Conservation (phyloP, 2,888 invertebrate species). For the Brachyopa scutellaris region DNA sequence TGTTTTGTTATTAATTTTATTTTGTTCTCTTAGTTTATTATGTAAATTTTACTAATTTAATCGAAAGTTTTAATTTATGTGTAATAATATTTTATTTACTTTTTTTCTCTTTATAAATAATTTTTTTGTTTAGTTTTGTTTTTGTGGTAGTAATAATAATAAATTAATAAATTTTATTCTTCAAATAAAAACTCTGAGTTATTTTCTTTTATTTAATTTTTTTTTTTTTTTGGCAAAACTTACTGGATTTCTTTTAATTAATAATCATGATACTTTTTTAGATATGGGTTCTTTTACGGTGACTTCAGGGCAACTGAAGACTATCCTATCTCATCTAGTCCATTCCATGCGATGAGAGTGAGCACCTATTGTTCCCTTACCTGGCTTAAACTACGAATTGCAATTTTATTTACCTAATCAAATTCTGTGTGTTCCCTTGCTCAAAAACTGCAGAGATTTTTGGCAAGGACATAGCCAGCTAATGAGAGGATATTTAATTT, state of each 20-base stretch:
- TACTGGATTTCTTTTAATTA: neutral
- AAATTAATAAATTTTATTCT: conserved; percentile 59
- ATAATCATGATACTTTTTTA: too few species aligned
- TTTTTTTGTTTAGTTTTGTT: conserved; percentile 45
- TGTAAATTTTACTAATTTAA: conserved; percentile 49
- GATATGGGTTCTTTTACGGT: too few species aligned
- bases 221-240: neutral
- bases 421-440: too few species aligned
- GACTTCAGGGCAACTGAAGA: too few species aligned
- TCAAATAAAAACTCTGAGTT: conserved; percentile 21
- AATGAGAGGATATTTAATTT: too few species aligned
- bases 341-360: too few species aligned
- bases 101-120: conserved; percentile 31
- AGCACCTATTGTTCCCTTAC: too few species aligned
- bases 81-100: conserved; percentile 15
- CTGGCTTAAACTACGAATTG: too few species aligned
- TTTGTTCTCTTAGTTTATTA: conserved; percentile 26
- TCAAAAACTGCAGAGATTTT: too few species aligned
- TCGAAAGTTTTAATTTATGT: conserved; percentile 29
- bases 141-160: conserved; percentile 59
- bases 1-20: conserved; percentile 61
- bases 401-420: too few species aligned
- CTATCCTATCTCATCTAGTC: too few species aligned
- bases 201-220: conserved; percentile 9
- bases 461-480: too few species aligned